Evolutionary conservation across 2,797 vertebrate genomes (phyloP).

Genomic region (Ptychadena robeensis): DNA sequence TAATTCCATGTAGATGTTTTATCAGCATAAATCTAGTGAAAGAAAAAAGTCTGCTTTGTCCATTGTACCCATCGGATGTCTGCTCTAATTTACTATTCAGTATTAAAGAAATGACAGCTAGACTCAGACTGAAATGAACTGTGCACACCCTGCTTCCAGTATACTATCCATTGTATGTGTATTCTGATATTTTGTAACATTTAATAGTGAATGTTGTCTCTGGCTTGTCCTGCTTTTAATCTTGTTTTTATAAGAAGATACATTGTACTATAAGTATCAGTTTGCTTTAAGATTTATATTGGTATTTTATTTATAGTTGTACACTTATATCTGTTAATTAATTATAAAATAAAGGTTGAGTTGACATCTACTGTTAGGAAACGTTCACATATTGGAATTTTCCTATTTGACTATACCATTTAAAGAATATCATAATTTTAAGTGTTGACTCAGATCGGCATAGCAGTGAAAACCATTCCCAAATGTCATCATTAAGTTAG

Average conservation of each 20-base stretch:
- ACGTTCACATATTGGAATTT: not conserved
- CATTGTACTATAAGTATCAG: no score
- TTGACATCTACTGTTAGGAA: not conserved
- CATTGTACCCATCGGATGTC: not conserved
- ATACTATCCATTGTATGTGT: not conserved
- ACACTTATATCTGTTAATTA: not conserved
- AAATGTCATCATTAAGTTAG: conserved; percentile 55
- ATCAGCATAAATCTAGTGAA: not conserved
- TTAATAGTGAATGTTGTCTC: not conserved
- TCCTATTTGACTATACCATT: conserved; percentile 33
- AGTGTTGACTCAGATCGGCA: conserved; percentile 39
- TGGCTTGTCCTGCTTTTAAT: no score
- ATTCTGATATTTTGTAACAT: not conserved
- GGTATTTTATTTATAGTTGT: not conserved
- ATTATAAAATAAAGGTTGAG: not conserved
- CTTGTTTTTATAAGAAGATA: no score
- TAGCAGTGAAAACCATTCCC: conserved; percentile 39
- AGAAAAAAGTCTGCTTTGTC: not conserved
- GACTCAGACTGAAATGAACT: not conserved
- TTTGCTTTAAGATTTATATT: not conserved
- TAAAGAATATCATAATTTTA: conserved; percentile 35
- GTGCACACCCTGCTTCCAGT: not conserved
- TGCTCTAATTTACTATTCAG: not conserved
- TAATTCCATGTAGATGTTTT: not conserved
- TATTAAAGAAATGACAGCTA: not conserved